Base-by-base conservation (phyloP, 1,140 invertebrate genomes). In the Sipha flava region DNA sequence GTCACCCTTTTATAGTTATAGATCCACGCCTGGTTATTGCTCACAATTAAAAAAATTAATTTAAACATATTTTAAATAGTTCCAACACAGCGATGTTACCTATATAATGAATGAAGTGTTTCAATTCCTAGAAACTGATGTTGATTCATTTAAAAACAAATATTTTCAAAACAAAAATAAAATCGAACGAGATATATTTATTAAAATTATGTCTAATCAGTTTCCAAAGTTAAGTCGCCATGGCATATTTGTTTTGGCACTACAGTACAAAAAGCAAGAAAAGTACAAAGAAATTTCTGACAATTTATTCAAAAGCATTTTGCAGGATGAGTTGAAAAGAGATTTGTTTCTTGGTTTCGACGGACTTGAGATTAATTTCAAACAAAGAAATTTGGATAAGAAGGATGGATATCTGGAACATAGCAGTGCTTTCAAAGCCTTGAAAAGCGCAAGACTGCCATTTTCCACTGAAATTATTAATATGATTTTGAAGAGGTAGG, bases 301-400 rank as follows among this genome's bases (percentile, higher is more conserved):
- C 21, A 3, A 43, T 29, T 26, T 40, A 16, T 77, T 77, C 18
- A 59, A 52, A 43, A 57, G 73, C 52, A 23, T 77, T 77, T 54
- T 77, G n/a, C 73, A 77, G n/a, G 34, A 77, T n/a, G 73, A 77
- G 31, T 57, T 77, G 34, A 59, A 10, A 21, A 29, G 73, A 77
- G 49, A 57, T 16, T 57, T 77, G 52, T 77, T 77, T 43, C 14
- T n/a, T 21, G 49, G 47, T 59, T 77, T 77, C 18, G 73, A 77
- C 16, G 73, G 73, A 10, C 49, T 77, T 26, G 73, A 54, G 16
- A 59, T 59, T n/a, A 77, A 77, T 54, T 77, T 77, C 0, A 77
- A 59, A 57, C 47, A 57, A 43, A 57, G 73, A 57, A 59, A 77
- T 4, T 57, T 40, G 16, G 52, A 77, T 26, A 77, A 57, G 9